These are phyloP conservation scores for Nomada fucata DNA, from an alignment of 2,888 invertebrate species.

Conservation along the genomic window DNA sequence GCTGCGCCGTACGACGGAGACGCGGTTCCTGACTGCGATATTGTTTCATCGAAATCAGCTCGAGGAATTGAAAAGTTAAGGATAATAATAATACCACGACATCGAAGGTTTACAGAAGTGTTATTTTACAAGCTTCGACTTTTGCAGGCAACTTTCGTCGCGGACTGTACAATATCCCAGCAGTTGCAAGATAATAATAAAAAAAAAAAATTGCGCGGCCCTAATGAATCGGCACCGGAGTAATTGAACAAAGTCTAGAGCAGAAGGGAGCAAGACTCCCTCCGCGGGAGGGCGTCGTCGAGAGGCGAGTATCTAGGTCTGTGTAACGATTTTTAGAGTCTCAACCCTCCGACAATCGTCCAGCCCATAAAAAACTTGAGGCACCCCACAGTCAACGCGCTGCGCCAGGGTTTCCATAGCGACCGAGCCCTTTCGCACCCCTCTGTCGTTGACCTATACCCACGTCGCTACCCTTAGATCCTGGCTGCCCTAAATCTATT, in stretches of 20 bases:
- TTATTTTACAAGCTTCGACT: too few species aligned
- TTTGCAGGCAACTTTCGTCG: too few species aligned
- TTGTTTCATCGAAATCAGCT: too few species aligned
- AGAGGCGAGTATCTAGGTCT: conserved; percentile 78
- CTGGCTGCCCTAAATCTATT: conserved; percentile 67
- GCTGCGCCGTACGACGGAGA: too few species aligned
- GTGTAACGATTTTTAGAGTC: conserved; percentile 82
- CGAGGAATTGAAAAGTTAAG: too few species aligned
- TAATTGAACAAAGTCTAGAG: conserved; percentile 54
- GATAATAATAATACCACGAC: too few species aligned
- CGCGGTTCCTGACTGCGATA: too few species aligned
- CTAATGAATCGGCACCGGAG: conserved; percentile 1
- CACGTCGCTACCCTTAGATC: conserved; percentile 67
- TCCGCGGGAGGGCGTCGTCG: conserved; percentile 51
- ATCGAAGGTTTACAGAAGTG: too few species aligned
- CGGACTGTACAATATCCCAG: too few species aligned
- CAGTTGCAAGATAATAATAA: background rate
- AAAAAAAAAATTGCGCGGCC: background rate
- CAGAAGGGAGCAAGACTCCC: conserved; percentile 30
- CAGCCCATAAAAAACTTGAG: conserved; percentile 79
- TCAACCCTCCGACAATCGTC: conserved; percentile 78
- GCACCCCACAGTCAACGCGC: conserved; percentile 76
- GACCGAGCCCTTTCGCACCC: conserved; percentile 78
- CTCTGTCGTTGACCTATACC: conserved; percentile 78
- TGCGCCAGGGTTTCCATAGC: conserved; percentile 79